These are phyloP conservation scores for Caenorhabditis briggsae DNA, from an alignment of 1,140 invertebrate genomes.

Conservation along the genomic window DNA sequence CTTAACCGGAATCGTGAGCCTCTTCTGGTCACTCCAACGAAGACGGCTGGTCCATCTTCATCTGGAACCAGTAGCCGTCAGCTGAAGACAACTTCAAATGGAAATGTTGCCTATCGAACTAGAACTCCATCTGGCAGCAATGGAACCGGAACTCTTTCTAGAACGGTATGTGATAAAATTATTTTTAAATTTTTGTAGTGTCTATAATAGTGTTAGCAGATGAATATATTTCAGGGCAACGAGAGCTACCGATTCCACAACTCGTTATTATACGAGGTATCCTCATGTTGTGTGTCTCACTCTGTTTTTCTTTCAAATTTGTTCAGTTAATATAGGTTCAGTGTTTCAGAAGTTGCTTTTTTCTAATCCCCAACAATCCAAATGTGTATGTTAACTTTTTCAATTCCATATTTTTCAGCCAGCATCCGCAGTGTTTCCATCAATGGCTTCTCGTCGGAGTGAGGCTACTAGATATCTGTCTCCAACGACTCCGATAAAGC, in stretches of 20 bases:
- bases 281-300: neutral
- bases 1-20: constrained; percentile 27
- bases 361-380: neutral
- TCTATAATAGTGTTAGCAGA: too few species aligned
- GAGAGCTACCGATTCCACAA: constrained; percentile 45
- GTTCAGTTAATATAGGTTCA: neutral
- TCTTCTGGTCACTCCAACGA: neutral
- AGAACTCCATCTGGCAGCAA: neutral
- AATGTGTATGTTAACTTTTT: neutral
- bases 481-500: constrained; percentile 39
- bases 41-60: neutral
- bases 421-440: constrained; percentile 16
- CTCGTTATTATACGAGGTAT: constrained; percentile 48
- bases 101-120: constrained; percentile 25
- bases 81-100: neutral
- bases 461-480: constrained; percentile 30
- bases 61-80: constrained; percentile 48
- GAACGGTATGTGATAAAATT: constrained; percentile 47
- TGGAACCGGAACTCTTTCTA: neutral
- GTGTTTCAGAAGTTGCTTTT: neutral
- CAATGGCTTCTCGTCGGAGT: constrained; percentile 28
- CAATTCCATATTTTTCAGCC: constrained; percentile 8
- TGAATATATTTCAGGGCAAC: constrained; percentile 25
- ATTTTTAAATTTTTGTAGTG: too few species aligned
- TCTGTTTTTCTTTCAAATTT: neutral